Conservation (phyloP, 2,888 invertebrate species). For the Apamea monoglypha region DNA sequence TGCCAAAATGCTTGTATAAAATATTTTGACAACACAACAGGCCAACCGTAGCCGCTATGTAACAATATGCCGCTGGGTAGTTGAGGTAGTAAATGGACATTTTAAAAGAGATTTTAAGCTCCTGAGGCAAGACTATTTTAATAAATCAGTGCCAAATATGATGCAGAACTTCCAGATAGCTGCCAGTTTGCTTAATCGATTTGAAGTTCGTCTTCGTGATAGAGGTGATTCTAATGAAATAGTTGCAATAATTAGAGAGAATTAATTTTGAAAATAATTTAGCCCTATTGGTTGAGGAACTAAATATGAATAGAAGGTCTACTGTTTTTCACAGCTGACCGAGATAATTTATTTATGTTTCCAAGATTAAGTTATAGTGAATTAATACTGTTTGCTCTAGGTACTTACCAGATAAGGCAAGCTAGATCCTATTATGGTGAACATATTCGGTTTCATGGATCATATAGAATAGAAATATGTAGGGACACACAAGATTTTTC, state of each 20-base stretch:
- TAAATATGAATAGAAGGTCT: conserved; percentile 24
- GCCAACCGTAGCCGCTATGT: conserved; percentile 39
- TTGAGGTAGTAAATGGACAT: conserved; percentile 37
- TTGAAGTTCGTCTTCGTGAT: conserved; percentile 17
- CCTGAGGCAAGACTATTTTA: conserved; percentile 40
- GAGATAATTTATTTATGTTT: conserved; percentile 27
- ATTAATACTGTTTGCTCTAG: conserved; percentile 25
- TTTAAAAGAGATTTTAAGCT: conserved; percentile 37
- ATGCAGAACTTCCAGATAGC: conserved; percentile 29
- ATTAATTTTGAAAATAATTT: too few relatives aligned
- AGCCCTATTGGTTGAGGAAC: not conserved
- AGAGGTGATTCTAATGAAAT: conserved; percentile 23
- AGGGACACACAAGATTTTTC: conserved; percentile 20
- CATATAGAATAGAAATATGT: conserved; percentile 12
- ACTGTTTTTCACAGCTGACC: conserved; percentile 23
- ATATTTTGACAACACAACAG: conserved; percentile 34
- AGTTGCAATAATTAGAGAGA: conserved; percentile 6
- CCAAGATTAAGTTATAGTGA: conserved; percentile 23
- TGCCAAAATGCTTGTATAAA: too few relatives aligned
- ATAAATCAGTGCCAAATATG: conserved; percentile 27
- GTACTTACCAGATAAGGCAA: conserved; percentile 23
- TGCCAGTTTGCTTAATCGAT: conserved; percentile 5
- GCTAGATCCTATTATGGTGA: conserved; percentile 13
- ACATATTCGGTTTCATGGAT: conserved; percentile 22
- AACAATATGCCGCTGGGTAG: conserved; percentile 38